Conservation (phyloP, 2,797 vertebrate species). For the Dendrocincla fuliginosa region DNA sequence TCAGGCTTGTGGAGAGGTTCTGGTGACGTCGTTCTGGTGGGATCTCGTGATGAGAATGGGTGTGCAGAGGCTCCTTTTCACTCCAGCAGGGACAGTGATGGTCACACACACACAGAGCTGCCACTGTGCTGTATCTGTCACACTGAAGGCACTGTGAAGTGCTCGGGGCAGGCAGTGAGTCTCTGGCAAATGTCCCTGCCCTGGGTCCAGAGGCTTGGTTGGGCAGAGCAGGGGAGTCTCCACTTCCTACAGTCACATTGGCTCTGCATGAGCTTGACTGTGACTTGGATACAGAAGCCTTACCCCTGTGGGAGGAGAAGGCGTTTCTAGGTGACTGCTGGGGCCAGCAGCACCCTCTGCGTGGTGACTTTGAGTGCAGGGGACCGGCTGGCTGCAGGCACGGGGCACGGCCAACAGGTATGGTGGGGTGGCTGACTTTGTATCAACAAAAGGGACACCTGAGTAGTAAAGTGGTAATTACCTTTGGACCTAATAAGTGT, state of each 20-base stretch:
- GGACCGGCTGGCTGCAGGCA: background rate
- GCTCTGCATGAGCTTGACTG: background rate
- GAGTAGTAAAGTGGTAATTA: slow-evolving; percentile 18
- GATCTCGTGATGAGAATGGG: background rate
- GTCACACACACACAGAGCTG: background rate
- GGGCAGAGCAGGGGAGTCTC: background rate
- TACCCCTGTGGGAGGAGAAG: background rate
- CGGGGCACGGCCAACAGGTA: background rate
- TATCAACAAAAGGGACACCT: background rate
- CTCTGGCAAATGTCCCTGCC: background rate
- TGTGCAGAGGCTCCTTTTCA: background rate
- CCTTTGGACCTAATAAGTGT: background rate
- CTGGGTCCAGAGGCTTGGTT: background rate
- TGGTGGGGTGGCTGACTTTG: background rate
- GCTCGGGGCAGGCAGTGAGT: background rate
- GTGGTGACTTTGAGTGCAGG: background rate
- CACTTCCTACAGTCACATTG: background rate
- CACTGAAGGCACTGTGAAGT: background rate
- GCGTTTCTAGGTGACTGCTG: accelerated
- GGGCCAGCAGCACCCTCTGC: background rate
- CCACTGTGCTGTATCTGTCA: background rate
- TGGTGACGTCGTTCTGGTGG: accelerated
- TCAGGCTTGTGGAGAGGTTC: background rate
- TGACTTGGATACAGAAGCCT: background rate
- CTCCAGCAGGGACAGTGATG: background rate